Evolutionary conservation across 2,113 vertebrate species (phyloP), one percentile per base, ranked within the genome.

Genomic region (Pseudopipra pipra): DNA sequence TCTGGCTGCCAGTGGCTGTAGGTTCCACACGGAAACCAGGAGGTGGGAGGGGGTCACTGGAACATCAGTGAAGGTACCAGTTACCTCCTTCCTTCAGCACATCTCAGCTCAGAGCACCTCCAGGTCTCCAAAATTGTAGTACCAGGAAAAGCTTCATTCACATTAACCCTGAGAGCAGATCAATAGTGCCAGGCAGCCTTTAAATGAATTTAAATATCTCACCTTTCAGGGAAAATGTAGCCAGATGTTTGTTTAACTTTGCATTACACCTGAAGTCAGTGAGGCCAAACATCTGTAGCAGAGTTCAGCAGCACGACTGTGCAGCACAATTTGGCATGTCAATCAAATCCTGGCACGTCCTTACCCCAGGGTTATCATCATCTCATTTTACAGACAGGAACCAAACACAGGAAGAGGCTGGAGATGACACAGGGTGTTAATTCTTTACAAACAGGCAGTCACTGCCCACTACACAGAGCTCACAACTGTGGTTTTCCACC

Each of bases 141-240:
- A 89, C 65, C 68, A 93, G 80, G 72, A 93, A 94, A 94, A 94
- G 51, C 27, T 81, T 73, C 7, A 41, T 74, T 93, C 87, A 87
- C 31, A 56, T 89, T 78, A 93, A 95, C 66, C 92, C 93, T 93
- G 88, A 96, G 90, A 96, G 88, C 88, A 93, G 61, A 85, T 89
- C 52, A 72, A 17, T 1, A 78, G 35, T 30, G 76, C 82, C 47
- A 84, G 49, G 43, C 47, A 88, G 79, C 21, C 49, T 92, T 88
- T 43, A 86, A 88, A 84, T 44, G 58, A 71, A 71, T 81, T 81
- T 51, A 77, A 88, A 14, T 81, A 68, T 75, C 78, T 87, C 35
- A 75, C 49, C 54, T 92, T 93, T 81, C 33, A 88, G 83, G 61
- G 92, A 75, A 39, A 94, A 82, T 4, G 25, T 74, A 62, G 65